Evolutionary conservation across 2,888 invertebrate species (phyloP).

Genomic region (Netelia virgata): DNA sequence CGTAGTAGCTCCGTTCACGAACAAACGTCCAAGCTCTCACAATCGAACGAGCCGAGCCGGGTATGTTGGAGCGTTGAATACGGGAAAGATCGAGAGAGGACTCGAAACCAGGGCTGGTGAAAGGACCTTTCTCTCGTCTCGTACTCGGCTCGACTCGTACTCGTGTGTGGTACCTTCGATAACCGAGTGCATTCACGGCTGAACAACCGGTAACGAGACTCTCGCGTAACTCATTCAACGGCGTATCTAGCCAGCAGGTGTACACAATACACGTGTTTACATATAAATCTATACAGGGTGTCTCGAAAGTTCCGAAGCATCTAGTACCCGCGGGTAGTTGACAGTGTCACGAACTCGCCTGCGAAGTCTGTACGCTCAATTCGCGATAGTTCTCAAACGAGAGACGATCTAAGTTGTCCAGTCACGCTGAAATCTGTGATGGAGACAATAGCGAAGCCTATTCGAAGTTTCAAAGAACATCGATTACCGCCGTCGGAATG

Average conservation of each 20-base stretch:
- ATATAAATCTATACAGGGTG: not conserved
- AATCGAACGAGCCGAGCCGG: not conserved
- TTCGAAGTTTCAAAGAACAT: too few relatives aligned
- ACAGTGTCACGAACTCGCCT: too few relatives aligned
- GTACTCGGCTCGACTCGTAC: slow-evolving; percentile 4
- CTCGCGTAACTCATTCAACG: slow-evolving; percentile 63
- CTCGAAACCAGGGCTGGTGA: slow-evolving; percentile 50
- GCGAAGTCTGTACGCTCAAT: too few relatives aligned
- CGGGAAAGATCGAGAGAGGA: slow-evolving; percentile 28
- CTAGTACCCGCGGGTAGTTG: too few relatives aligned
- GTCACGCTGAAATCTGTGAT: too few relatives aligned
- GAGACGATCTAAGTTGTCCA: too few relatives aligned
- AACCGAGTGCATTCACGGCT: slow-evolving; percentile 42
- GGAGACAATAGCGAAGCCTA: too few relatives aligned
- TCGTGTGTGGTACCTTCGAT: slow-evolving; percentile 33
- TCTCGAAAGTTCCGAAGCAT: not conserved
- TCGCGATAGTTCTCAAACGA: too few relatives aligned
- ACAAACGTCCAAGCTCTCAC: not conserved
- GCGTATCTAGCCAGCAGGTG: slow-evolving; percentile 59
- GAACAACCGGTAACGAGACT: slow-evolving; percentile 59
- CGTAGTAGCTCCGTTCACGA: not conserved
- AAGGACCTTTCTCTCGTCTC: slow-evolving; percentile 66
- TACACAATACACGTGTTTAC: slow-evolving; percentile 32
- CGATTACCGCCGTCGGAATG: too few relatives aligned
- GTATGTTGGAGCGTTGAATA: not conserved